Percentiles rank a stretch among this genome's conserved stretches.
Evolutionary conservation across 2,888 invertebrate species (phyloP).

Genomic region (Nineta flava): DNA sequence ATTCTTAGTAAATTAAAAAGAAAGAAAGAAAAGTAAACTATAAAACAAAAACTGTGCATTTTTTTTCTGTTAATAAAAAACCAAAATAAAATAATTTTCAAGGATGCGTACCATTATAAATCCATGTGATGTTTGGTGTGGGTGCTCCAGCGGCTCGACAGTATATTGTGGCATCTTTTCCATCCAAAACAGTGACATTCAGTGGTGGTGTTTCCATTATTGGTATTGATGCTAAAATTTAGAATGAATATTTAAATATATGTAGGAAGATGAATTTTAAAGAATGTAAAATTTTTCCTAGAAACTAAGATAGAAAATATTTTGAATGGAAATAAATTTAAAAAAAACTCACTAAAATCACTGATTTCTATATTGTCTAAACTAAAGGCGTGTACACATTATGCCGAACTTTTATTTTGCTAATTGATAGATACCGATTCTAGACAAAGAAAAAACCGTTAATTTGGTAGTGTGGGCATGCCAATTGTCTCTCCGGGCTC

Average conservation of each 20-base stretch:
- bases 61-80: no score
- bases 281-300: not conserved
- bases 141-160: conserved; percentile 87
- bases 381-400: no score
- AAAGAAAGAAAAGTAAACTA: no score
- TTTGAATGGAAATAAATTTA: conserved; percentile 7
- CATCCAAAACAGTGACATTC: conserved; percentile 81
- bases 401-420: no score
- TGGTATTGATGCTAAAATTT: conserved; percentile 66
- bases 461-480: no score
- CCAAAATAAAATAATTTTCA: no score
- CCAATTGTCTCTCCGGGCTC: no score
- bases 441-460: no score
- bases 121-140: conserved; percentile 81
- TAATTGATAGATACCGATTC: no score
- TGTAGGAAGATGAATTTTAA: conserved; percentile 1
- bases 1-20: no score
- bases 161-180: conserved; percentile 75
- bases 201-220: conserved; percentile 70
- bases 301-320: not conserved
- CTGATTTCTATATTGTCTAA: not conserved
- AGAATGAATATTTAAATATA: conserved; percentile 11
- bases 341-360: not conserved
- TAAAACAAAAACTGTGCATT: no score
- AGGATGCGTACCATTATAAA: conserved; percentile 58